Percentiles rank a stretch among this genome's conserved stretches.
phyloP scores from a whole-genome alignment of 2,797 vertebrate genomes.

The Onychomys leucogaster region DNA sequence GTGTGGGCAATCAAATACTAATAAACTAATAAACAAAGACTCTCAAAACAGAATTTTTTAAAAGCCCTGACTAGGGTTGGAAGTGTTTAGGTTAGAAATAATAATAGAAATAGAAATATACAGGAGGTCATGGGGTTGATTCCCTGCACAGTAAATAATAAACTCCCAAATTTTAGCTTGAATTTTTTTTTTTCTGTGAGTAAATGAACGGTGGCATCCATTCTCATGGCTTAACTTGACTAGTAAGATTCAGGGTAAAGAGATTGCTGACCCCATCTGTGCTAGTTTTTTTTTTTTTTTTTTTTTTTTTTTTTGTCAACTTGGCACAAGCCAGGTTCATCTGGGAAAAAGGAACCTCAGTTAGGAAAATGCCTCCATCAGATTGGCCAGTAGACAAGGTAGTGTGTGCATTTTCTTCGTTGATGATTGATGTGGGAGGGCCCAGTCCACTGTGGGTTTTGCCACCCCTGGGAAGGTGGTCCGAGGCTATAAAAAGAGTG shows the following conservation, averaged over 20 bases:
- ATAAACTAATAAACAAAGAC: constrained; percentile 26
- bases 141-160: not conserved
- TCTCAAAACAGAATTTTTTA: not conserved
- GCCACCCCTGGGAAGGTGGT: not conserved
- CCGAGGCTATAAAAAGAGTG: not conserved
- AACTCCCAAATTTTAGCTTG: not conserved
- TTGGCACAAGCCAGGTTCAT: not conserved
- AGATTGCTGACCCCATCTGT: not conserved
- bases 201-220: constrained; percentile 31
- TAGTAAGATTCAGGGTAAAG: constrained; percentile 28
- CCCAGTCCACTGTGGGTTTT: not conserved
- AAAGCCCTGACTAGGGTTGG: not conserved
- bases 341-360: not conserved
- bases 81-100: not conserved
- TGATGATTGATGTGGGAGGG: not conserved
- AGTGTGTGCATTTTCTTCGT: not conserved
- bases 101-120: not conserved
- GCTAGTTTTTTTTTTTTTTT: not conserved
- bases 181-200: constrained; percentile 50
- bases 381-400: not conserved
- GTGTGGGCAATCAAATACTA: not conserved
- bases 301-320: too few relatives aligned
- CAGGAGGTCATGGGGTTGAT: not conserved
- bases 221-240: constrained; percentile 17
- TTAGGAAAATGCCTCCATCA: not conserved